Percentiles rank a stretch among this genome's conserved stretches.
Evolutionary conservation across 2,888 invertebrate species (phyloP).

Genomic region (Eupithecia tripunctaria): DNA sequence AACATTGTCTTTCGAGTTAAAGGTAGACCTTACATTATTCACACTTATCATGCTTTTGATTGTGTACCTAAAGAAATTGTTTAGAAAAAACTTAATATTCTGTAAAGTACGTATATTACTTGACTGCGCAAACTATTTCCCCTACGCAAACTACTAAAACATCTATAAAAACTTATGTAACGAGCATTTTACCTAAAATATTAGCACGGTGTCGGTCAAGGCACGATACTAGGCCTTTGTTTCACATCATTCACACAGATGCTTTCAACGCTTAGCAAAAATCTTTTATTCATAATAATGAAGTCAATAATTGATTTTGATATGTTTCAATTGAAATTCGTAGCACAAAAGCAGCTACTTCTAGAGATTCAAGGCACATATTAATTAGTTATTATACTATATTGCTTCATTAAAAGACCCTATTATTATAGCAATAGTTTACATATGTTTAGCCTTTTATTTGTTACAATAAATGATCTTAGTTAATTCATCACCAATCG

Average conservation of each 20-base stretch:
- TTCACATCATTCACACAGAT: slow-evolving; percentile 16
- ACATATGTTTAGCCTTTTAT: background rate
- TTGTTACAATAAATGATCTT: background rate
- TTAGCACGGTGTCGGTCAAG: slow-evolving; percentile 49
- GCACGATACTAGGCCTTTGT: slow-evolving; percentile 57
- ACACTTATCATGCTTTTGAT: slow-evolving; percentile 24
- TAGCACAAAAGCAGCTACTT: slow-evolving; percentile 16
- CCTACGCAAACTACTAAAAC: slow-evolving; percentile 11
- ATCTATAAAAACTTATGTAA: slow-evolving; percentile 26
- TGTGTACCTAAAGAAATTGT: slow-evolving; percentile 14
- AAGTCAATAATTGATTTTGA: slow-evolving; percentile 28
- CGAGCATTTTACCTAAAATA: slow-evolving; percentile 33
- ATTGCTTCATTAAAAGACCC: background rate
- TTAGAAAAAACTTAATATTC: slow-evolving; percentile 15
- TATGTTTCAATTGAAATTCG: slow-evolving; percentile 36
- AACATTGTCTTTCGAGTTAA: background rate
- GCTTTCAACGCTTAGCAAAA: slow-evolving; percentile 14
- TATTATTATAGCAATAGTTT: background rate
- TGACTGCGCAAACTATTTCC: slow-evolving; percentile 15
- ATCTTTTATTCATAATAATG: slow-evolving; percentile 17
- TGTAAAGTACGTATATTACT: slow-evolving; percentile 18
- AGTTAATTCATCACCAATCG: background rate
- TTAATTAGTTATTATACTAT: slow-evolving; percentile 3
- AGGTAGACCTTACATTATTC: slow-evolving; percentile 11
- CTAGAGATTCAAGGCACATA: slow-evolving; percentile 55